Percentiles rank a stretch among this genome's conserved stretches.
Evolutionary conservation across 1,140 invertebrate genomes (phyloP).

Genomic region (Brachionus angularis): DNA sequence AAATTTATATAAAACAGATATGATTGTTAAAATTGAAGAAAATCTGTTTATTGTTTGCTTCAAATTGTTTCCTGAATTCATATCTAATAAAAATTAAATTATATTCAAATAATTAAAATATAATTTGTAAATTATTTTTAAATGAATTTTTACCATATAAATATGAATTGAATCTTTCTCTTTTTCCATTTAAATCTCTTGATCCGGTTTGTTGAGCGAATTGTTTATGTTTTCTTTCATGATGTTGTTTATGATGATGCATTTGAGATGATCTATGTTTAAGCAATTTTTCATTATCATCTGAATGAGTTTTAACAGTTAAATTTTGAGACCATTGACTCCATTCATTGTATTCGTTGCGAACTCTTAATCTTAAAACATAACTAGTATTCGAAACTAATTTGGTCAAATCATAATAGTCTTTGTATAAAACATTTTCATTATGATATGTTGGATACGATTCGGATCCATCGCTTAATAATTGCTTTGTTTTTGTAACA

Average conservation of each 20-base stretch:
- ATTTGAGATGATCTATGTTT: slow-evolving; percentile 39
- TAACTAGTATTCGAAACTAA: slow-evolving; percentile 13
- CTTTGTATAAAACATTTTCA: slow-evolving; percentile 31
- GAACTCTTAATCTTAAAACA: slow-evolving; percentile 5
- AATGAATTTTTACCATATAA: too few relatives aligned
- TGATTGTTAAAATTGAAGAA: too few relatives aligned
- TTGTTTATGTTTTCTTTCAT: slow-evolving; percentile 23
- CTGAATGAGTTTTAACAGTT: slow-evolving; percentile 7
- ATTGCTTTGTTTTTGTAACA: slow-evolving; percentile 12
- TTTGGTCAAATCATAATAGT: slow-evolving; percentile 38
- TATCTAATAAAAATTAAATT: too few relatives aligned
- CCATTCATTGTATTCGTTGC: slow-evolving; percentile 28
- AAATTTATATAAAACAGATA: too few relatives aligned
- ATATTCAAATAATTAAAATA: too few relatives aligned
- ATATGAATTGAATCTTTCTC: slow-evolving; percentile 25
- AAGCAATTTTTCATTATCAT: slow-evolving; percentile 3
- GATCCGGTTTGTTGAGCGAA: slow-evolving; percentile 25
- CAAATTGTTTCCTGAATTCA: too few relatives aligned
- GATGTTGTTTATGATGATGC: slow-evolving; percentile 19
- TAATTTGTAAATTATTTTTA: too few relatives aligned
- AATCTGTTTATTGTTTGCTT: too few relatives aligned
- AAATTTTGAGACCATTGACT: slow-evolving; percentile 32
- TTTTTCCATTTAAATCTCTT: slow-evolving; percentile 15
- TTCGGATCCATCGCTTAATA: background rate
- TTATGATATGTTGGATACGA: slow-evolving; percentile 16